phyloP scores from a whole-genome alignment of 1,140 invertebrate species.

The Saccostrea glomerata region DNA sequence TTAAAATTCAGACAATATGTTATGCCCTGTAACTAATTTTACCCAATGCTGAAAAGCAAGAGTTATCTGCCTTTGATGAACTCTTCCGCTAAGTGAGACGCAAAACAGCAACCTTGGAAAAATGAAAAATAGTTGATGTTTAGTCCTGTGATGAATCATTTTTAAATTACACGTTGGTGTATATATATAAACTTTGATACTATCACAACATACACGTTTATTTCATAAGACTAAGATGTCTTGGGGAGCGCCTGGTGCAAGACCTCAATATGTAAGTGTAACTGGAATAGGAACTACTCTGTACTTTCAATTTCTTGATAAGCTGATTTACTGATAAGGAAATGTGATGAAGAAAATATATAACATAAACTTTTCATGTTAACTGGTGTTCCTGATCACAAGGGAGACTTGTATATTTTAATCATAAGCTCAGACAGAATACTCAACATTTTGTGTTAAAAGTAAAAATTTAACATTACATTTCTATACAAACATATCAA shows the following conservation, averaged over 20 bases:
- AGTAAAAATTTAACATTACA: too few species aligned
- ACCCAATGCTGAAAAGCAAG: not conserved
- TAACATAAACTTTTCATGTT: too few species aligned
- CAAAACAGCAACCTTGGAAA: not conserved
- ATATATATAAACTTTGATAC: not conserved
- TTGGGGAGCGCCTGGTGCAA: conserved; percentile 1
- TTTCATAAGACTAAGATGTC: not conserved
- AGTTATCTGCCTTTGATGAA: not conserved
- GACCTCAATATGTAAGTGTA: conserved; percentile 28
- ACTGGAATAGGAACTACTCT: not conserved
- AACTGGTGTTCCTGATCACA: too few species aligned
- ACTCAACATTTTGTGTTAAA: too few species aligned
- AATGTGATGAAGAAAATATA: too few species aligned
- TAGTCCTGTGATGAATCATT: not conserved
- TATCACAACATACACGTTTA: not conserved
- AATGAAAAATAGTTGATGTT: not conserved
- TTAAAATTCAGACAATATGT: too few species aligned
- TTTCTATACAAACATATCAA: too few species aligned
- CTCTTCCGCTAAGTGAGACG: not conserved
- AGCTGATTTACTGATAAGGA: too few species aligned
- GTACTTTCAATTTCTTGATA: not conserved
- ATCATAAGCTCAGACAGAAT: too few species aligned
- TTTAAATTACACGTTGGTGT: not conserved
- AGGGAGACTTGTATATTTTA: too few species aligned
- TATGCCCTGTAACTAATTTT: not conserved